Evolutionary conservation across 2,888 invertebrate species (phyloP).

Genomic region (Drosophila lutescens): DNA sequence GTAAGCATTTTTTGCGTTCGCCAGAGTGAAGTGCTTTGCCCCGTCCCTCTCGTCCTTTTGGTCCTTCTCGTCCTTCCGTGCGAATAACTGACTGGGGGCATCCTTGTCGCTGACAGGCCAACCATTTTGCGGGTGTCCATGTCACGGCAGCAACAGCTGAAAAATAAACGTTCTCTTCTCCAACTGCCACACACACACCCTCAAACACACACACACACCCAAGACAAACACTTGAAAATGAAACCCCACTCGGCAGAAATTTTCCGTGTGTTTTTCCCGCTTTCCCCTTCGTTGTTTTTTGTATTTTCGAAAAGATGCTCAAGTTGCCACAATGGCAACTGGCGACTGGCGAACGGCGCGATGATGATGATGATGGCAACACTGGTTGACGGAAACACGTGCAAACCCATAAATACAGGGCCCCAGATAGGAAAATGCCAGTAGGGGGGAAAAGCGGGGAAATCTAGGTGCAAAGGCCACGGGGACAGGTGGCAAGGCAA

Average conservation of each 20-base stretch:
- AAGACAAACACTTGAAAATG: slow-evolving; percentile 64
- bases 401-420: slow-evolving; percentile 56
- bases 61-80: not conserved
- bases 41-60: not conserved
- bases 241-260: slow-evolving; percentile 56
- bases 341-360: slow-evolving; percentile 18
- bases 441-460: not conserved
- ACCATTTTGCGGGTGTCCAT: slow-evolving; percentile 49
- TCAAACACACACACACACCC: slow-evolving; percentile 6
- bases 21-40: slow-evolving; percentile 1
- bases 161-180: slow-evolving; percentile 50
- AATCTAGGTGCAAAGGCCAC: not conserved
- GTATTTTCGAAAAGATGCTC: slow-evolving; percentile 51
- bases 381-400: slow-evolving; percentile 59
- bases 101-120: slow-evolving; percentile 44
- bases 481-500: slow-evolving; percentile 15
- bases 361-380: slow-evolving; percentile 46
- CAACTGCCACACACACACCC: slow-evolving; percentile 16
- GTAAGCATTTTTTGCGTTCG: slow-evolving; percentile 17
- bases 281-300: slow-evolving; percentile 2
- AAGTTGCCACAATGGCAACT: slow-evolving; percentile 50
- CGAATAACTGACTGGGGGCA: slow-evolving; percentile 30
- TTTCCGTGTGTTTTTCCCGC: slow-evolving; percentile 22
- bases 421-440: not conserved
- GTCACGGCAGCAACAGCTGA: slow-evolving; percentile 47